A percentile compares a stretch with the other conserved stretches of the same genome.
Evolutionary conservation across 1,140 invertebrate species (phyloP).

Genomic region (Linepithema humile): DNA sequence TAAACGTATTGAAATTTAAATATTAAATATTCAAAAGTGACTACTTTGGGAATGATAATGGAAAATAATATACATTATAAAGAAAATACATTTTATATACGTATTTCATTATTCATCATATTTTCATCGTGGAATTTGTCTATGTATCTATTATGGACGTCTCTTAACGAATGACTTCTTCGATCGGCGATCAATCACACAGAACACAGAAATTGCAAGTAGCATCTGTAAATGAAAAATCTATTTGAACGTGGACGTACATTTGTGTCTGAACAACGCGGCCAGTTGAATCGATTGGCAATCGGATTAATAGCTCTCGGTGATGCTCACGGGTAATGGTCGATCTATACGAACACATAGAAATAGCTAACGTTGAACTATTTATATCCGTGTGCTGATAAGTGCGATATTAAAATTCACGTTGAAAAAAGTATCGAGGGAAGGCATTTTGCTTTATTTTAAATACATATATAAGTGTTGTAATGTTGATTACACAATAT

Average conservation of each 20-base stretch:
- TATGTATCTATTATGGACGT: not conserved
- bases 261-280: slow-evolving; percentile 9
- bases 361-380: not conserved
- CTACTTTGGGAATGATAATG: too few relatives aligned
- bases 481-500: not conserved
- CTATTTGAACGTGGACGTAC: slow-evolving; percentile 46
- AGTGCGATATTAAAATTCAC: slow-evolving; percentile 41
- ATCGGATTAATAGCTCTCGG: slow-evolving; percentile 65
- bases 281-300: slow-evolving; percentile 63
- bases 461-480: not conserved
- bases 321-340: not conserved
- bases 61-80: not conserved
- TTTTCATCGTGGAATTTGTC: not conserved
- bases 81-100: not conserved
- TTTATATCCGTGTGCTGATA: not conserved
- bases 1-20: not conserved
- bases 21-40: not conserved
- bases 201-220: slow-evolving; percentile 22
- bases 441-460: not conserved
- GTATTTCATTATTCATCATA: not conserved
- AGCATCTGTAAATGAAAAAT: slow-evolving; percentile 65
- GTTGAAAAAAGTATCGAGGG: not conserved
- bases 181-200: slow-evolving; percentile 35
- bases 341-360: not conserved
- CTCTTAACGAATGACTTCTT: slow-evolving; percentile 18